Percentiles rank a stretch among this genome's conserved stretches.
Conservation (phyloP, 2,113 vertebrate species). For the Collichthys lucidus region DNA sequence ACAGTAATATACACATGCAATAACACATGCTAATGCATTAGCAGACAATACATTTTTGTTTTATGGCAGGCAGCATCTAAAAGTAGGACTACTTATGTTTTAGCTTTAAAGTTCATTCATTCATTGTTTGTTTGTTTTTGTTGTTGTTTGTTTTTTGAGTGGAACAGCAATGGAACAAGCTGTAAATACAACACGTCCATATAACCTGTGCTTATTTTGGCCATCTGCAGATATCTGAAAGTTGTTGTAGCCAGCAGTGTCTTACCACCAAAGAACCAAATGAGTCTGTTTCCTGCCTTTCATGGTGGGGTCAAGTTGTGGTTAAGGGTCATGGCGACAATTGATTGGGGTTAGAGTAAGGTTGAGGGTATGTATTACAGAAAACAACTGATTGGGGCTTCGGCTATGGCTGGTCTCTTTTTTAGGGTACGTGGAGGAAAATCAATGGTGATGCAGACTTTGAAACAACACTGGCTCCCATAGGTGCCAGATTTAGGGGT, state of each 20-base stretch:
- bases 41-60: background rate
- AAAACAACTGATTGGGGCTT: background rate
- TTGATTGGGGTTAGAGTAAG: constrained; percentile 1
- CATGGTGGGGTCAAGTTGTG: background rate
- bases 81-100: background rate
- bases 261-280: background rate
- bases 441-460: background rate
- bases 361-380: background rate
- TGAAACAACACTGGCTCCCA: background rate
- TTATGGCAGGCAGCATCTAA: background rate
- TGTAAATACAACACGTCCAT: too few species aligned
- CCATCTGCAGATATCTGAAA: background rate
- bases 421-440: background rate
- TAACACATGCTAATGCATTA: background rate
- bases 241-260: background rate
- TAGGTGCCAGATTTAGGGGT: background rate
- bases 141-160: too few species aligned
- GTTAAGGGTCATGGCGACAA: background rate
- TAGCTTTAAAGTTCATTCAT: background rate
- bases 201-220: background rate
- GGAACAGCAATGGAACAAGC: too few species aligned
- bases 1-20: background rate
- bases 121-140: background rate
- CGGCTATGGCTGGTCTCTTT: background rate
- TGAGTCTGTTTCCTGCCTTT: background rate